A percentile compares a stretch with the other conserved stretches of the same genome.
These are phyloP conservation scores for Numida meleagris DNA, from an alignment of 2,113 vertebrate species.

Conservation along the genomic window DNA sequence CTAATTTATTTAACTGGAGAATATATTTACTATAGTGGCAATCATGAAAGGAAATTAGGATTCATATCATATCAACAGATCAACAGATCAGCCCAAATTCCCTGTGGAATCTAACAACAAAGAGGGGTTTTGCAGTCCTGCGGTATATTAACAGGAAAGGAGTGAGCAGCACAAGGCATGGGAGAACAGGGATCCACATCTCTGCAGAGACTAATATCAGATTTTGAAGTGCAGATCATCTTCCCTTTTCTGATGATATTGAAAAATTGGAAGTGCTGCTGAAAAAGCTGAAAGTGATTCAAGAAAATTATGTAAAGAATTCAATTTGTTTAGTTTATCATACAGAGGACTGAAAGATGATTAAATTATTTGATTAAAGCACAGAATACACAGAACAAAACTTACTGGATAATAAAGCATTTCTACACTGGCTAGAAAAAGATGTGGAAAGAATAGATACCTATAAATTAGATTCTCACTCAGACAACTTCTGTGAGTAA, in stretches of 20 bases:
- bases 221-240: neutral
- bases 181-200: neutral
- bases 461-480: conserved; percentile 23
- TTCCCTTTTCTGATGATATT: neutral
- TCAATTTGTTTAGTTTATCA: neutral
- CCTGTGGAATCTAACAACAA: neutral
- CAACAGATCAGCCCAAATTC: neutral
- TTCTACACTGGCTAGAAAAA: conserved; percentile 13
- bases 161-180: neutral
- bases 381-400: conserved; percentile 6
- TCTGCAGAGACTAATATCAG: neutral
- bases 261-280: neutral
- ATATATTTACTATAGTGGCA: neutral
- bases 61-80: neutral
- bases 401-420: conserved; percentile 9
- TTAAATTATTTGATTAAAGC: conserved; percentile 55
- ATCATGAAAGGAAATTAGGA: neutral
- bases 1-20: neutral
- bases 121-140: neutral
- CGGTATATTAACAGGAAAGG: neutral
- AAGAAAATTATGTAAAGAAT: neutral
- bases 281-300: neutral
- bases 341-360: neutral
- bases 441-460: neutral
- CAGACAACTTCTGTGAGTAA: neutral